phyloP scores from a whole-genome alignment of 2,888 invertebrate species.

The Thecocarcelia acutangulata region DNA sequence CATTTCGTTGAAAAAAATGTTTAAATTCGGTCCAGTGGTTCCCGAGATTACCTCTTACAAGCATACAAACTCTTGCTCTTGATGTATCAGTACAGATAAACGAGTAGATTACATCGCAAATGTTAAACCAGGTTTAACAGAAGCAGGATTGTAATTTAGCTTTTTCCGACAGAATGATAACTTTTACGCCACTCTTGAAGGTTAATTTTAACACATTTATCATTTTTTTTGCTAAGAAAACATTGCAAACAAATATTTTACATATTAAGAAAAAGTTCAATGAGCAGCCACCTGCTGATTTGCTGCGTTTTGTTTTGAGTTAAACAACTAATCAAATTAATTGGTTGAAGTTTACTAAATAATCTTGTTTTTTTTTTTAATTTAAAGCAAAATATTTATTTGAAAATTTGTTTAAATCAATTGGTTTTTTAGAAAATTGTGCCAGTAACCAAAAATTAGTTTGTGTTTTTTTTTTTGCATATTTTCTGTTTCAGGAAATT shows the following conservation, averaged over 20 bases:
- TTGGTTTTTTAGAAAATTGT: neutral
- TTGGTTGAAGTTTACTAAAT: slow-evolving; percentile 18
- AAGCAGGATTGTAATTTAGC: too few relatives aligned
- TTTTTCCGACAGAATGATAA: too few relatives aligned
- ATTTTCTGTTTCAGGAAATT: neutral
- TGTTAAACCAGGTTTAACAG: too few relatives aligned
- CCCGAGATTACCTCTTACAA: too few relatives aligned
- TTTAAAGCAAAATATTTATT: neutral
- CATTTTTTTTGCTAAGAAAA: neutral
- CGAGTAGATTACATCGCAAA: too few relatives aligned
- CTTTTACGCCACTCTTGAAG: too few relatives aligned
- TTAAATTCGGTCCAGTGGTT: too few relatives aligned
- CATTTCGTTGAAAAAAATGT: too few relatives aligned
- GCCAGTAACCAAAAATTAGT: neutral
- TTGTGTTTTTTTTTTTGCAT: neutral
- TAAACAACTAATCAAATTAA: slow-evolving; percentile 45
- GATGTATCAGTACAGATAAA: too few relatives aligned
- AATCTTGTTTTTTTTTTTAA: slow-evolving; percentile 9
- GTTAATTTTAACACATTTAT: too few relatives aligned
- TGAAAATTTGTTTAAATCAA: neutral
- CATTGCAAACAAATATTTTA: neutral
- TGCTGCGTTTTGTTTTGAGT: neutral
- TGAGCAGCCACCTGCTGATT: neutral
- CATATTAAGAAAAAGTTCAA: neutral
- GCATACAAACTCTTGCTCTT: too few relatives aligned